Conservation (phyloP, 2,888 invertebrate species). For the Pollenia labialis region DNA sequence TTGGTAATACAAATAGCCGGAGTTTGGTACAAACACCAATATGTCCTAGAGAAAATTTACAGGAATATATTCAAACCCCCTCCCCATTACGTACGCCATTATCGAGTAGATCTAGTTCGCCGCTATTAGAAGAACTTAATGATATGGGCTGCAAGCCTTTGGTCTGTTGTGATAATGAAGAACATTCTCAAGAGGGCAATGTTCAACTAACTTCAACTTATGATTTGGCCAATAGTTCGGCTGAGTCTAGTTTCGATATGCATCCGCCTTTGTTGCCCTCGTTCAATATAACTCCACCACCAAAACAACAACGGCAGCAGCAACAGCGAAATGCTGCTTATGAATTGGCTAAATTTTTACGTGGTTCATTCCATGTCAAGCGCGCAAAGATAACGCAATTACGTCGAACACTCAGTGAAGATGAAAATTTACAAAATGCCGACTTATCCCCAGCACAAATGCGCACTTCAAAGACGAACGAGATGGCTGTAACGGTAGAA, state of each 20-base stretch:
- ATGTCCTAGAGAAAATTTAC: slow-evolving; percentile 35
- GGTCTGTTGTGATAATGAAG: slow-evolving; percentile 73
- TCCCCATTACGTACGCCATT: slow-evolving; percentile 63
- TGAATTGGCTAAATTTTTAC: slow-evolving; percentile 81
- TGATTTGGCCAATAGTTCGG: slow-evolving; percentile 78
- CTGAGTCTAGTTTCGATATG: slow-evolving; percentile 82
- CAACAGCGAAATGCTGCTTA: slow-evolving; percentile 79
- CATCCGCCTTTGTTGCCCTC: slow-evolving; percentile 82
- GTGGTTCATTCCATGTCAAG: slow-evolving; percentile 82
- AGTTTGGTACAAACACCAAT: slow-evolving; percentile 34
- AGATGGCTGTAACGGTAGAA: slow-evolving; percentile 8
- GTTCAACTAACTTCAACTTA: slow-evolving; percentile 54
- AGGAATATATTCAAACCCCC: background rate
- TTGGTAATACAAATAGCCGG: slow-evolving; percentile 50
- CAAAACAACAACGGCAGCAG: slow-evolving; percentile 76
- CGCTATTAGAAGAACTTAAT: background rate
- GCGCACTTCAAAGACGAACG: slow-evolving; percentile 21
- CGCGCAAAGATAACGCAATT: slow-evolving; percentile 81
- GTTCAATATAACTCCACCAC: slow-evolving; percentile 82
- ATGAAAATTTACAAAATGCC: slow-evolving; percentile 79
- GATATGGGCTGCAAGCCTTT: slow-evolving; percentile 72
- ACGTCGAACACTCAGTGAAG: slow-evolving; percentile 83
- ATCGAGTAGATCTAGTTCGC: slow-evolving; percentile 71
- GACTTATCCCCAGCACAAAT: slow-evolving; percentile 75
- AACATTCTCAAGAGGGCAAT: slow-evolving; percentile 79